Evolutionary conservation across 92 coral and sea anemone genomes (phyloP).

Genomic region (Porites cylindrica): DNA sequence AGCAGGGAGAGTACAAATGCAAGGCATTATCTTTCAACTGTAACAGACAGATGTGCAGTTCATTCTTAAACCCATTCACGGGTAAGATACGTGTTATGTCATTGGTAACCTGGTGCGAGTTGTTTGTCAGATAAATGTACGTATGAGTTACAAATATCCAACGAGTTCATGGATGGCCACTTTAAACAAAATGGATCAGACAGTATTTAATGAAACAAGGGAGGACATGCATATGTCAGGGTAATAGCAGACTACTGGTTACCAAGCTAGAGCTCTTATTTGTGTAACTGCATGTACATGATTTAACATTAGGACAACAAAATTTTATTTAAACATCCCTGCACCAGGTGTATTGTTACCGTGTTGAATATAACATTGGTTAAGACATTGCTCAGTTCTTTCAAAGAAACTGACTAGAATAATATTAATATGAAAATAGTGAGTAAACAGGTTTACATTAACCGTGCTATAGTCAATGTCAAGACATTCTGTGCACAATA

Average conservation of each 20-base stretch:
- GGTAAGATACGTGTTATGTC: not conserved
- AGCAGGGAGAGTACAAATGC: not conserved
- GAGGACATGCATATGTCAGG: too few relatives aligned
- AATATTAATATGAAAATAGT: too few relatives aligned
- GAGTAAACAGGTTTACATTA: not conserved
- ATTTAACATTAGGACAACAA: not conserved
- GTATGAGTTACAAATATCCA: not conserved
- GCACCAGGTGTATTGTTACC: conserved; percentile 12
- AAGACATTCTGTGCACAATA: too few relatives aligned
- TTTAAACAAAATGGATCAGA: not conserved
- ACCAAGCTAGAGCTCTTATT: not conserved
- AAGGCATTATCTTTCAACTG: not conserved
- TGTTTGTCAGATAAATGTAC: not conserved
- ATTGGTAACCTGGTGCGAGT: not conserved
- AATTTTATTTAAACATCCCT: not conserved
- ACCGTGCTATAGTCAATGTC: not conserved
- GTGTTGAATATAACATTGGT: conserved; percentile 12
- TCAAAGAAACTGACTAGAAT: not conserved
- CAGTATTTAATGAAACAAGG: too few relatives aligned
- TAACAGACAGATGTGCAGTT: not conserved
- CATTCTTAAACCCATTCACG: not conserved
- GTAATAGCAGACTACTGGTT: not conserved
- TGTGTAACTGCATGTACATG: conserved; percentile 3
- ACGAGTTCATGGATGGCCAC: conserved; percentile 6
- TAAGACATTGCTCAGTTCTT: not conserved